A percentile compares a stretch with the other conserved stretches of the same genome.
These are phyloP conservation scores for Macquaria australasica DNA, from an alignment of 2,113 vertebrate species.

Conservation along the genomic window DNA sequence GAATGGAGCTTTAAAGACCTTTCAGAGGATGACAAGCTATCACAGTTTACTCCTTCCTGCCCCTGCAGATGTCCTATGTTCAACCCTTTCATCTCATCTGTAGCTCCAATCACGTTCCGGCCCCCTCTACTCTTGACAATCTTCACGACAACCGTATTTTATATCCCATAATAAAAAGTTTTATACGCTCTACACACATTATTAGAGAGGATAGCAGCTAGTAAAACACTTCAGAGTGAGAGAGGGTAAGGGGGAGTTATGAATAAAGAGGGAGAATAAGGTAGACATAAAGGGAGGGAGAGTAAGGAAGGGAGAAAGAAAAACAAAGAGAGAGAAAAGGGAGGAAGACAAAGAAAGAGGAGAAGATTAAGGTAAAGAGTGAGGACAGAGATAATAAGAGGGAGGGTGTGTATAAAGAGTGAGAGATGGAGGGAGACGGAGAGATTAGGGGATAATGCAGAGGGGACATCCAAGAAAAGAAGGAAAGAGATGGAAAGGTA, in stretches of 20 bases:
- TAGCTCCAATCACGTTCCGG: slow-evolving; percentile 70
- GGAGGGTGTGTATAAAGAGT: slow-evolving; percentile 30
- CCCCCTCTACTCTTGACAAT: slow-evolving; percentile 70
- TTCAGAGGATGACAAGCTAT: slow-evolving; percentile 46
- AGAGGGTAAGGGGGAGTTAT: slow-evolving; percentile 66
- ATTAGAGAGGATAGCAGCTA: slow-evolving; percentile 84
- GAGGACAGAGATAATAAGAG: slow-evolving; percentile 32
- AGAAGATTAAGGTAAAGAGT: slow-evolving; percentile 34
- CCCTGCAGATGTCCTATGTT: slow-evolving; percentile 63
- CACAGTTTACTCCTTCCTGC: slow-evolving; percentile 56
- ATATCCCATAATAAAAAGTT: slow-evolving; percentile 83
- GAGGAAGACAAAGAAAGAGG: not conserved
- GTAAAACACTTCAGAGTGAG: slow-evolving; percentile 79
- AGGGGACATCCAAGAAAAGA: slow-evolving; percentile 2
- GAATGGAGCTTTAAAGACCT: slow-evolving; percentile 64
- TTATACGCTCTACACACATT: slow-evolving; percentile 84
- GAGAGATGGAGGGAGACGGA: slow-evolving; percentile 9
- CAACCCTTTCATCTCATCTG: slow-evolving; percentile 75
- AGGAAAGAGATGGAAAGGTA: slow-evolving; percentile 4
- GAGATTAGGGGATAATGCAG: slow-evolving; percentile 30
- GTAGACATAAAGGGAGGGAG: slow-evolving; percentile 13
- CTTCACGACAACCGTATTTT: slow-evolving; percentile 79
- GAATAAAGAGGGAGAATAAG: slow-evolving; percentile 59
- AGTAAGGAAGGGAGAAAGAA: not conserved
- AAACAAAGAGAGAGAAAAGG: slow-evolving; percentile 14